Percentiles rank a stretch among this genome's conserved stretches.
phyloP scores from a whole-genome alignment of 2,888 invertebrate genomes.

The Drosophila greeni region DNA sequence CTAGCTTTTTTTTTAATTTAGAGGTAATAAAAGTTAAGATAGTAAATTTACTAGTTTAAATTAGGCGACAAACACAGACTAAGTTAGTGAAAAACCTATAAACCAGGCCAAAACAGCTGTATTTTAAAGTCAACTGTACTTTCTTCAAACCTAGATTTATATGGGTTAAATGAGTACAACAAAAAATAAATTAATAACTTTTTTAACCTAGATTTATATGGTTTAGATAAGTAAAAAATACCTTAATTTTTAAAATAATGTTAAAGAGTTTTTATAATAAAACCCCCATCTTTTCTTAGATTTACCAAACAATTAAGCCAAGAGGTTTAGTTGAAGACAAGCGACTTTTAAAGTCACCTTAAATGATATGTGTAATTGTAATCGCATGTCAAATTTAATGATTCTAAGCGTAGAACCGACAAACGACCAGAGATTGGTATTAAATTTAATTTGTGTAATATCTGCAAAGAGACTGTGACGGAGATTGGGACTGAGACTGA shows the following conservation, averaged over 20 bases:
- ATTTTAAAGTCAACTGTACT: neutral
- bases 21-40: no score
- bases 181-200: no score
- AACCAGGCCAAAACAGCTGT: neutral
- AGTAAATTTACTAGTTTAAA: neutral
- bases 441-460: conserved; percentile 20
- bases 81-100: neutral
- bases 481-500: neutral
- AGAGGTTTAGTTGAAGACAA: neutral
- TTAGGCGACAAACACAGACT: neutral
- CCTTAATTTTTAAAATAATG: neutral
- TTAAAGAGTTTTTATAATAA: neutral
- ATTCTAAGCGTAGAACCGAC: conserved; percentile 55
- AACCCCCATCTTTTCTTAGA: neutral
- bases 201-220: neutral
- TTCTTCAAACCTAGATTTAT: neutral
- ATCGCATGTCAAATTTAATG: conserved; percentile 72
- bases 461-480: neutral
- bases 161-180: neutral
- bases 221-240: neutral
- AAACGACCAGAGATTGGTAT: conserved; percentile 8
- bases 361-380: conserved; percentile 66
- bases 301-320: conserved; percentile 1
- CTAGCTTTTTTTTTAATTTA: neutral
- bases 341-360: conserved; percentile 60